Evolutionary conservation across 2,797 vertebrate genomes (phyloP), one percentile per base, ranked within the genome.

Genomic region (Peromyscus eremicus): DNA sequence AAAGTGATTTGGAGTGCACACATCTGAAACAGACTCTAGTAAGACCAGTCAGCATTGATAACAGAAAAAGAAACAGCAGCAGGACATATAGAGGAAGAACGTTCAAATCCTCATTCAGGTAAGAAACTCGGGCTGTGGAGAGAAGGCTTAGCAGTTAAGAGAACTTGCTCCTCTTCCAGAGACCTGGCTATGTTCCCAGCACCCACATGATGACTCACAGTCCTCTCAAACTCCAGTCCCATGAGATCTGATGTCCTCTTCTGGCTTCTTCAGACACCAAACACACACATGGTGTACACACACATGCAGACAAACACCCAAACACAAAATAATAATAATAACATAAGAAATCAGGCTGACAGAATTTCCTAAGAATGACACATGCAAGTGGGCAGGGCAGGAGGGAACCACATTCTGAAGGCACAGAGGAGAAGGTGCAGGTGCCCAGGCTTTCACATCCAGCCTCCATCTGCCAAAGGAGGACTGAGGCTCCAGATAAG

Each of bases 1-100:
- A 96, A 95, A 70, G 13, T 85, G 12, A 96, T 66, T 34, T 85
- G 49, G 23, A 73, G 64, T 40, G 32, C 89, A 77, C 49, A 88
- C n/a, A 6, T 87, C 62, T 91, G 17, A 92, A 12, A 71, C 66
- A 34, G 46, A 55, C 37, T 5, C 73, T 83, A 52, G 70, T 46
- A 96, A 86, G 90, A 94, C 10, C n/a, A 90, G n/a, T 68, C 55
- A 10, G 68, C 32, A 57, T 73, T 60, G 8, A 57, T 68, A 82
- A 32, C 32, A 57, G 73, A 37, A 32, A 89, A 55, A 73, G 89
- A 70, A 5, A 25, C 12, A 68, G 71, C 16, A 37, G 73, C 2
- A 85, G 21, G 2, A 70, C 25, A 52, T 94, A 14, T 43, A 49
- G 10, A 49, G 13, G 10, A 11, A 96, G 91, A 46, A 89, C 29